Evolutionary conservation across 1,140 invertebrate species (phyloP), one percentile per base, ranked within the genome.

Genomic region (Parapsyche elsis): DNA sequence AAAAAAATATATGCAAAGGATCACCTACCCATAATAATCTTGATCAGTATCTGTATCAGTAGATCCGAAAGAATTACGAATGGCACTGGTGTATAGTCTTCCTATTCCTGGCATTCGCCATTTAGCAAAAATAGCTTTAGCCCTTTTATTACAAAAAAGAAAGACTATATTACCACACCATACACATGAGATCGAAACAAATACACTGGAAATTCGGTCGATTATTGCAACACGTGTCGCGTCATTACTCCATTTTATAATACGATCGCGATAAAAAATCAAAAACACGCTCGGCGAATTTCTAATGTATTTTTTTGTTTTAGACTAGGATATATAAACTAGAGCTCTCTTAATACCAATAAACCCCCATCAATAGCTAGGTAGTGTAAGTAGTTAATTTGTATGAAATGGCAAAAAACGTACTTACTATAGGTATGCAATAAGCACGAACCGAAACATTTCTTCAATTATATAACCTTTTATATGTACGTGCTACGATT

Each of bases 91-190:
- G 49, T n/a, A n/a, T 53, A 53, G 12, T 21, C 57, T 61, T 61
- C 57, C 57, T 61, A 61, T 61, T 61, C 57, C 57, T 19, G 57
- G 57, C 57, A 61, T 19, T 19, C 16, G 57, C 57, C 57, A 61
- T 19, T 61, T 61, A 19, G 57, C 21, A 21, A 61, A 61, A 61
- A 61, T 61, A 61, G 57, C 57, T 61, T 61, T 61, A 61, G 57
- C 57, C 57, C 57, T 61, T 61, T 9, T 19, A 61, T 61, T 19
- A 21, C 16, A 61, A 61, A 61, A 61, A 61, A 61, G 7, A 61
- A 61, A 61, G 21, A 61, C 7, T 21, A 61, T 19, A 61, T 14
- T 53, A 53, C 49, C 30, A 38, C 30, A 38, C 30, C 30, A 7
- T 38, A 38, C 30, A 38, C 30, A 38, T 38, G 30, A 38, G 1